Conservation (phyloP, 2,888 invertebrate species). For the Apamea monoglypha region DNA sequence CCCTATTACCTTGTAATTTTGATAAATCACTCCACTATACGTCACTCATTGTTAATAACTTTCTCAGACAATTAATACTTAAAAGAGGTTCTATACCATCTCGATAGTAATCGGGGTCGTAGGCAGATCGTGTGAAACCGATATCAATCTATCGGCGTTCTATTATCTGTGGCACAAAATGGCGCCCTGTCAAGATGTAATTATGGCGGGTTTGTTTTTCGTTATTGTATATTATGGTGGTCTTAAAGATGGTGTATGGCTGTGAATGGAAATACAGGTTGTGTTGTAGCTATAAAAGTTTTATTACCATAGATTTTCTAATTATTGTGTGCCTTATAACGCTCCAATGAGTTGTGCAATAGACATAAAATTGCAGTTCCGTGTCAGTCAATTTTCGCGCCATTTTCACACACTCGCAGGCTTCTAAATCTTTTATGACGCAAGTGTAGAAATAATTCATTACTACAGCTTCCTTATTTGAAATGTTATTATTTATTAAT, state of each 20-base stretch:
- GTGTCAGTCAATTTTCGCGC: neutral
- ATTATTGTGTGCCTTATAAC: neutral
- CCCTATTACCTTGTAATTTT: conserved; percentile 27
- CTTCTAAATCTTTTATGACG: neutral
- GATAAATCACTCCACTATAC: conserved; percentile 34
- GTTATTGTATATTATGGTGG: conserved; percentile 28
- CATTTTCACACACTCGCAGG: neutral
- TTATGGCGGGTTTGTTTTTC: conserved; percentile 23
- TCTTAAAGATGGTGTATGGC: conserved; percentile 16
- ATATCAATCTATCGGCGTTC: conserved; percentile 57
- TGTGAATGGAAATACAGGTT: conserved; percentile 7
- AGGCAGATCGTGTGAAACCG: conserved; percentile 64
- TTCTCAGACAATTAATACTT: conserved; percentile 54
- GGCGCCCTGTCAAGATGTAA: conserved; percentile 50
- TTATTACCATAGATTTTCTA: conserved; percentile 25
- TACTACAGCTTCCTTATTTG: neutral
- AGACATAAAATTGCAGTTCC: conserved; percentile 16
- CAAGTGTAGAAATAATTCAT: conserved; percentile 3
- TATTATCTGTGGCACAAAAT: conserved; percentile 53
- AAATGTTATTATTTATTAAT: neutral
- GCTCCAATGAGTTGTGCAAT: conserved; percentile 20
- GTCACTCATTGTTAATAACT: conserved; percentile 53
- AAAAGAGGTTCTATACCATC: conserved; percentile 46
- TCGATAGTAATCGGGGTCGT: conserved; percentile 41
- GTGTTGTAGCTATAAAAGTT: conserved; percentile 6